Percentiles rank a stretch among this genome's conserved stretches.
Conservation (phyloP, 2,797 vertebrate species). For the Loris lydekkerianus region DNA sequence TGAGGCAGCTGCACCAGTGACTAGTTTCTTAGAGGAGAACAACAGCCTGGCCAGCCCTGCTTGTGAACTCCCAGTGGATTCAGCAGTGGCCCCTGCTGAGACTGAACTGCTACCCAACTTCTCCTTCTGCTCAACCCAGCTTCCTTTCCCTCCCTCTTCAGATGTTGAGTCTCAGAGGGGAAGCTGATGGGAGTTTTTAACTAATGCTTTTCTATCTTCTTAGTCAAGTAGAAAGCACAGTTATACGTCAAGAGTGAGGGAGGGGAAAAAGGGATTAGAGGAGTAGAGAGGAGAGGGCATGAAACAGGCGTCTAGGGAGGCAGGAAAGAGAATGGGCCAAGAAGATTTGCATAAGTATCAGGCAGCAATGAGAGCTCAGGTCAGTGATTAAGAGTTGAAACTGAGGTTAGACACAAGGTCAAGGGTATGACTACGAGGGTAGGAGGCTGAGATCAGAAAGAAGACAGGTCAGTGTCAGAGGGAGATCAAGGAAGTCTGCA, state of each 20-base stretch:
- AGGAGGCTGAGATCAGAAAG: neutral
- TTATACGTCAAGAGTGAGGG: neutral
- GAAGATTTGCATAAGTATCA: neutral
- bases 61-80: neutral
- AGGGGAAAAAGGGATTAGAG: neutral
- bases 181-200: neutral
- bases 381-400: neutral
- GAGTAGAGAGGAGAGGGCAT: neutral
- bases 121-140: neutral
- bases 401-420: neutral
- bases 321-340: neutral
- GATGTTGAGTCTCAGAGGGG: neutral
- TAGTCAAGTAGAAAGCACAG: neutral
- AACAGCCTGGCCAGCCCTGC: neutral
- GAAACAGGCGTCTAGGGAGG: neutral
- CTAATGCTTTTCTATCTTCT: neutral
- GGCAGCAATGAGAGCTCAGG: neutral
- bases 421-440: neutral
- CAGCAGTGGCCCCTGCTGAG: neutral
- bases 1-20: neutral
- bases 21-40: neutral
- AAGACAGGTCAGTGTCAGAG: neutral
- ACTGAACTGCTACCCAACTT: neutral
- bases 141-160: neutral
- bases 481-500: neutral